A percentile compares a stretch with the other conserved stretches of the same genome.
Evolutionary conservation across 2,888 invertebrate species (phyloP).

Genomic region (Entomobrya multifasciata): DNA sequence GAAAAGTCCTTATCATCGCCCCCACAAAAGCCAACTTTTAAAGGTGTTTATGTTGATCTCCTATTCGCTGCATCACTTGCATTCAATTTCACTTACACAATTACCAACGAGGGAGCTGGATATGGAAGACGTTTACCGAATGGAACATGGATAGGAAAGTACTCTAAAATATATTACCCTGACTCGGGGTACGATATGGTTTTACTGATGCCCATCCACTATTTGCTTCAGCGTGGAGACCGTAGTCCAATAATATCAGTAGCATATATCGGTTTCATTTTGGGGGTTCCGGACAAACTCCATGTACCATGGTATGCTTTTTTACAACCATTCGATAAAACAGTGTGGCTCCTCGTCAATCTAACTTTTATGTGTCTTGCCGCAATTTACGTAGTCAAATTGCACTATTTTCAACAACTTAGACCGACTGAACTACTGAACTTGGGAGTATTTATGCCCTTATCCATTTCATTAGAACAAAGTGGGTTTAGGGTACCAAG

Average conservation of each 20-base stretch:
- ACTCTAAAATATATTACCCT: constrained; percentile 46
- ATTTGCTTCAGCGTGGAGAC: constrained; percentile 24
- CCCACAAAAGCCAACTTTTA: no score
- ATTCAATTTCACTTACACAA: constrained; percentile 64
- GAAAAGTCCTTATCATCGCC: neutral
- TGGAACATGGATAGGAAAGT: constrained; percentile 69
- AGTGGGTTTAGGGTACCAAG: constrained; percentile 37
- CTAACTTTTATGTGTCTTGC: neutral
- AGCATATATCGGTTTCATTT: constrained; percentile 19
- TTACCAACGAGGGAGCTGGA: constrained; percentile 51
- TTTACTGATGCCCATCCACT: constrained; percentile 4
- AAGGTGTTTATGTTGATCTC: constrained; percentile 27
- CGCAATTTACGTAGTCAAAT: neutral
- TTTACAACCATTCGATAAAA: constrained; percentile 33
- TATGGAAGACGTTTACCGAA: constrained; percentile 63
- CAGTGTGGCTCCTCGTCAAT: constrained; percentile 28
- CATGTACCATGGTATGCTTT: constrained; percentile 64
- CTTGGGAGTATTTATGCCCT: constrained; percentile 18
- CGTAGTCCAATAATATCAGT: neutral
- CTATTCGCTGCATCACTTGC: neutral
- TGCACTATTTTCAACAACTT: neutral
- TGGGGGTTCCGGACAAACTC: constrained; percentile 23
- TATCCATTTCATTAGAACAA: constrained; percentile 55
- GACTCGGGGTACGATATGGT: constrained; percentile 55
- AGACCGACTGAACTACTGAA: neutral